phyloP scores from a whole-genome alignment of 2,797 vertebrate genomes.

The Anableps anableps region DNA sequence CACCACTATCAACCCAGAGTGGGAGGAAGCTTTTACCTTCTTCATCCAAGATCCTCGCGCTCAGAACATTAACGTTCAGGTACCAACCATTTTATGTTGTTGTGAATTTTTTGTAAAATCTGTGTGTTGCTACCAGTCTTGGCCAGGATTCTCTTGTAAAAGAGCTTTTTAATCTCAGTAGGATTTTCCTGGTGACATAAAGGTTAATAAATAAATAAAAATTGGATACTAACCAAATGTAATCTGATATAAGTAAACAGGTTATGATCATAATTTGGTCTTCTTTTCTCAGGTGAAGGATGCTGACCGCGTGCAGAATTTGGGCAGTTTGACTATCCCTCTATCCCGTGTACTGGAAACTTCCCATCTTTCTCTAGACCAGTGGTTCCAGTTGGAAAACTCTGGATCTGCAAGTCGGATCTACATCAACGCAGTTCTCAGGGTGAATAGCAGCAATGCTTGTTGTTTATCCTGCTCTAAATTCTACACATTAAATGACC shows the following conservation, averaged over 20 bases:
- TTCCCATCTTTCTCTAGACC: slow-evolving; percentile 83
- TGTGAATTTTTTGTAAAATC: background rate
- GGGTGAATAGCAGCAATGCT: slow-evolving; percentile 76
- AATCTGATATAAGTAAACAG: background rate
- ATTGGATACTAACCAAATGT: background rate
- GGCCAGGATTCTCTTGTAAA: background rate
- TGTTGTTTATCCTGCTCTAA: background rate
- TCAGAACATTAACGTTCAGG: slow-evolving; percentile 90
- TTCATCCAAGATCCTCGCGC: slow-evolving; percentile 89
- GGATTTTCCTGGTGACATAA: background rate
- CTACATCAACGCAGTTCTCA: slow-evolving; percentile 87
- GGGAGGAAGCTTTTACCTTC: slow-evolving; percentile 94
- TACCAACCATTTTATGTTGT: slow-evolving; percentile 53
- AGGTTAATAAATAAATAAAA: background rate
- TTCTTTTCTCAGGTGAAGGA: slow-evolving; percentile 87
- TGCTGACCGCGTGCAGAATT: slow-evolving; percentile 83
- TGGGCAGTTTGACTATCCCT: slow-evolving; percentile 87
- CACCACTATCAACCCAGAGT: slow-evolving; percentile 83
- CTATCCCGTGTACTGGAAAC: slow-evolving; percentile 83
- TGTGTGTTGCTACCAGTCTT: background rate
- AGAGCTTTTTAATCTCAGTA: background rate
- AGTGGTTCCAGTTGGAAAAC: slow-evolving; percentile 90
- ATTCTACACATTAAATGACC: background rate
- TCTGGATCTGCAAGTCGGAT: slow-evolving; percentile 88
- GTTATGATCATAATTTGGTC: slow-evolving; percentile 2